A percentile compares a stretch with the other conserved stretches of the same genome.
Conservation (phyloP, 1,140 invertebrate species). For the Bombus balteatus region DNA sequence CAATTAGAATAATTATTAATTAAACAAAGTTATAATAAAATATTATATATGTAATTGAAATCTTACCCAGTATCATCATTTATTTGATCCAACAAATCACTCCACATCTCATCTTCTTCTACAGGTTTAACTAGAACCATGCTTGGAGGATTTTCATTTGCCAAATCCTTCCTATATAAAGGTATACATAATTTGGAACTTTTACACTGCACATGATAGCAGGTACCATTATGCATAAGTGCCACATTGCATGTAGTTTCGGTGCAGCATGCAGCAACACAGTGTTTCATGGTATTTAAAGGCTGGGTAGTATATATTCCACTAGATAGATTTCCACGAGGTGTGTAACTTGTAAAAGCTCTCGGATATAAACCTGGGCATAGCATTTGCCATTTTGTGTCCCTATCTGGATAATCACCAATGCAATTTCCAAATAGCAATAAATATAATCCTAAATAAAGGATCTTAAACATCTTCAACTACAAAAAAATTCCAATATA, state of each 20-base stretch:
- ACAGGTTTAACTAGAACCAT: constrained; percentile 91
- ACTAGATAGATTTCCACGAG: constrained; percentile 84
- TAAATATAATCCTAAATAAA: constrained; percentile 68
- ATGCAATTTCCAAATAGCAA: constrained; percentile 71
- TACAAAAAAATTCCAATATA: constrained; percentile 44
- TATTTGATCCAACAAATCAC: constrained; percentile 80
- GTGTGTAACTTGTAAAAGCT: constrained; percentile 78
- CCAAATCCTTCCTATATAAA: constrained; percentile 83
- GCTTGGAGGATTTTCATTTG: constrained; percentile 84
- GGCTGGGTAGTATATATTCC: constrained; percentile 85
- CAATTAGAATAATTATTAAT: constrained; percentile 7
- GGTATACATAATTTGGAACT: constrained; percentile 88
- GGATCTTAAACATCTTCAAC: constrained; percentile 69
- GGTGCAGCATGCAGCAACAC: constrained; percentile 89
- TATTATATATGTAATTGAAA: constrained; percentile 18
- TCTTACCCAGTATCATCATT: constrained; percentile 66
- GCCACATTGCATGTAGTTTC: constrained; percentile 89
- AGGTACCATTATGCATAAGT: constrained; percentile 89
- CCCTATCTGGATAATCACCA: constrained; percentile 71
- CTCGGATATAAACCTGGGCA: constrained; percentile 76
- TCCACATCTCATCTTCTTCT: constrained; percentile 83
- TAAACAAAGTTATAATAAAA: constrained; percentile 9
- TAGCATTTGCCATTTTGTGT: constrained; percentile 69
- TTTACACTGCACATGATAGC: constrained; percentile 89
- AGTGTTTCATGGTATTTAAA: constrained; percentile 84